Evolutionary conservation across 2,113 vertebrate genomes (phyloP).

Genomic region (Leptodactylus fuscus): DNA sequence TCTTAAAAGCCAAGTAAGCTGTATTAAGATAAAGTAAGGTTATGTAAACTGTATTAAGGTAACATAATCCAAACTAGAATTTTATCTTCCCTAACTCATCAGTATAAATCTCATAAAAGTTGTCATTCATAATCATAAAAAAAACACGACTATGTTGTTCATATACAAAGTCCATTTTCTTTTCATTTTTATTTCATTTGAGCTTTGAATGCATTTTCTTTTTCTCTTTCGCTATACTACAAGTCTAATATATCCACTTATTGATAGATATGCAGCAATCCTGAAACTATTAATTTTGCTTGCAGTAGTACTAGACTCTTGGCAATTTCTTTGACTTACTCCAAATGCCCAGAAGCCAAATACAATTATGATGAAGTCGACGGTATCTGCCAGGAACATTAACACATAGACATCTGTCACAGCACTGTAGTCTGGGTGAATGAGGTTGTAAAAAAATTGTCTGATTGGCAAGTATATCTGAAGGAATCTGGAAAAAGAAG

Average conservation of each 20-base stretch:
- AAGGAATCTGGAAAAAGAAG: constrained; percentile 77
- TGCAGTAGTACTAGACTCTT: neutral
- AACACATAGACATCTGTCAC: constrained; percentile 97
- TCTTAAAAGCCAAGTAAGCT: neutral
- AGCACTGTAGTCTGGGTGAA: constrained; percentile 96
- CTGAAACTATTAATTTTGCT: constrained; percentile 3
- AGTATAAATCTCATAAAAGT: neutral
- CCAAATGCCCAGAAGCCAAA: constrained; percentile 98
- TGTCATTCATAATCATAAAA: too few species aligned
- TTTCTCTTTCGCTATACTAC: neutral
- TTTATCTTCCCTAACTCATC: neutral
- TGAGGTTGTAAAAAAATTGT: constrained; percentile 96
- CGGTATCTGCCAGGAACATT: constrained; percentile 97
- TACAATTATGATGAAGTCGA: constrained; percentile 98
- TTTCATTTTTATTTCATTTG: neutral
- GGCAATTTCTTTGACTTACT: constrained; percentile 75
- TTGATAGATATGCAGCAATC: neutral
- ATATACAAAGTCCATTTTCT: neutral
- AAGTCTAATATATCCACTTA: neutral
- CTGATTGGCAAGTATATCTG: constrained; percentile 91
- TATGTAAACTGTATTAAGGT: too few species aligned
- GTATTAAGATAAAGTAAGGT: neutral
- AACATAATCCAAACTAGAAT: too few species aligned
- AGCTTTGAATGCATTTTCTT: neutral
- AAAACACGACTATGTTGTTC: too few species aligned